These are phyloP conservation scores for Sinocyclocheilus grahami DNA, from an alignment of 2,113 vertebrate species.

Conservation along the genomic window DNA sequence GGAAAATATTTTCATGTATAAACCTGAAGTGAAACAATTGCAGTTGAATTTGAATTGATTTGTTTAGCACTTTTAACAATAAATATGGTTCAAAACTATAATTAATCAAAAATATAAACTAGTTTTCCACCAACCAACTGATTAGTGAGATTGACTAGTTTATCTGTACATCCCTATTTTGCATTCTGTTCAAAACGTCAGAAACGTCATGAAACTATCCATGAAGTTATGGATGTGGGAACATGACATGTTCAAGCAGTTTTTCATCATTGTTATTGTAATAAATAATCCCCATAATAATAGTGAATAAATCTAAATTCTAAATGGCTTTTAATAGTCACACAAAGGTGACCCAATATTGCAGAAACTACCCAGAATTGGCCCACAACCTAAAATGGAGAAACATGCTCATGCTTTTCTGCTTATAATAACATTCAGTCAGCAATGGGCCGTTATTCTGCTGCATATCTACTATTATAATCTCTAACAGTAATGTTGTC, in stretches of 20 bases:
- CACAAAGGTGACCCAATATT: background rate
- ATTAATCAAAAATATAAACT: background rate
- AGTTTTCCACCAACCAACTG: background rate
- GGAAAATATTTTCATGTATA: too few species aligned
- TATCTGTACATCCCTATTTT: background rate
- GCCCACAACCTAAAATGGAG: background rate
- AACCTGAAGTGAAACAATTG: too few species aligned
- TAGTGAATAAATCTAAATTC: background rate
- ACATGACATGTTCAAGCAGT: background rate
- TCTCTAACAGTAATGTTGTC: background rate
- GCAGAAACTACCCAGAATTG: background rate
- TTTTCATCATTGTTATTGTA: background rate
- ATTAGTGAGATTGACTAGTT: background rate
- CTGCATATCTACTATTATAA: conserved; percentile 6
- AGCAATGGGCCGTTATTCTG: background rate
- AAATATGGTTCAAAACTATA: background rate
- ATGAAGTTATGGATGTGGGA: background rate
- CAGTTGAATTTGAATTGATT: too few species aligned
- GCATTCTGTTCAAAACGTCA: background rate
- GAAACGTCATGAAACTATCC: background rate
- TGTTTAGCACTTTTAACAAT: background rate
- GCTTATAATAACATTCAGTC: background rate
- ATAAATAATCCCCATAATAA: background rate
- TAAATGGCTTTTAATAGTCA: background rate
- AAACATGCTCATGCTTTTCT: background rate